Percentiles rank a stretch among this genome's conserved stretches.
phyloP scores from a whole-genome alignment of 2,797 vertebrate species.

The Gobionotothen gibberifrons region DNA sequence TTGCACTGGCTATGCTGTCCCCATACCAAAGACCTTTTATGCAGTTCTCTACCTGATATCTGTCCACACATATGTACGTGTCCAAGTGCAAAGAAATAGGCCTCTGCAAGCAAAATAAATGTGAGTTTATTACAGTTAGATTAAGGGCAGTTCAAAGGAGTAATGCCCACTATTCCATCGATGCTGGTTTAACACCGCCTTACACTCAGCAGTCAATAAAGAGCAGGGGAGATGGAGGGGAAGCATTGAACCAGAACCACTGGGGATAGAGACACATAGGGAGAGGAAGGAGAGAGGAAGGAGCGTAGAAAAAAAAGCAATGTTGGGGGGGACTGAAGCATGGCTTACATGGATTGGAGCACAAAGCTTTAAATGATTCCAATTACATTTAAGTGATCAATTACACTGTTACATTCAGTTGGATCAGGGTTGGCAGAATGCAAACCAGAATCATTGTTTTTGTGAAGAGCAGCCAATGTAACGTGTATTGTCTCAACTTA shows the following conservation, averaged over 20 bases:
- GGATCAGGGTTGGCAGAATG: slow-evolving; percentile 60
- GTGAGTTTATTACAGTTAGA: slow-evolving; percentile 81
- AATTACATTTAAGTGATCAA: slow-evolving; percentile 72
- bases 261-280: slow-evolving; percentile 36
- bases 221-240: slow-evolving; percentile 70
- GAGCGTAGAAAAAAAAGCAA: background rate
- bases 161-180: slow-evolving; percentile 81
- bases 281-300: slow-evolving; percentile 7
- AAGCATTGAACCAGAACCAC: slow-evolving; percentile 69
- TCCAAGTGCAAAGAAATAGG: background rate
- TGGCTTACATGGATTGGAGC: slow-evolving; percentile 65
- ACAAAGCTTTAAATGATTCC: slow-evolving; percentile 66
- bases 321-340: slow-evolving; percentile 57
- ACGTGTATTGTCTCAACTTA: slow-evolving; percentile 5
- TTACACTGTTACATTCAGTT: slow-evolving; percentile 63
- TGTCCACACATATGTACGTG: slow-evolving; percentile 35
- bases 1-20: slow-evolving; percentile 25
- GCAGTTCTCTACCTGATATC: slow-evolving; percentile 28
- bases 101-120: slow-evolving; percentile 62
- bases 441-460: slow-evolving; percentile 44
- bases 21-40: slow-evolving; percentile 50
- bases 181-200: slow-evolving; percentile 79
- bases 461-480: slow-evolving; percentile 24
- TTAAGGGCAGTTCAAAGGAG: slow-evolving; percentile 80
- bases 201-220: slow-evolving; percentile 81